Evolutionary conservation across 2,888 invertebrate genomes (phyloP).

Genomic region (Tholera decimalis): DNA sequence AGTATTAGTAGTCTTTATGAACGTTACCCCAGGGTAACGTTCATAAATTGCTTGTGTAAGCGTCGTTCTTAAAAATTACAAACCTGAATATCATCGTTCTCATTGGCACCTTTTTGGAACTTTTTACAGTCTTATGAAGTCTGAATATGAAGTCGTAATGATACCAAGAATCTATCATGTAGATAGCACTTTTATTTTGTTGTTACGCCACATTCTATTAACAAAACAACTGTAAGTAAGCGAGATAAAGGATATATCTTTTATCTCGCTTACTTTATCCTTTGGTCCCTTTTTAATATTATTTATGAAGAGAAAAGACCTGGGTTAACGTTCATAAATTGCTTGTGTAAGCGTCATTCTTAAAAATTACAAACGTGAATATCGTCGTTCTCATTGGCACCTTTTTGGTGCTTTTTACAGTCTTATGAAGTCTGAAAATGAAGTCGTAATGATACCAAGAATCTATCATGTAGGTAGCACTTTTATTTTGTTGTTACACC

Average conservation of each 20-base stretch:
- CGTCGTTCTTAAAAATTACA: slow-evolving; percentile 31
- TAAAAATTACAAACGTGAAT: slow-evolving; percentile 29
- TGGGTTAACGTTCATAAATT: slow-evolving; percentile 32
- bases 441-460: slow-evolving; percentile 39
- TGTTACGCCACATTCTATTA: slow-evolving; percentile 29
- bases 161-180: slow-evolving; percentile 39
- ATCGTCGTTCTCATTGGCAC: neutral
- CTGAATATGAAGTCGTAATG: slow-evolving; percentile 40
- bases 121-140: slow-evolving; percentile 24
- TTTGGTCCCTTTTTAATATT: slow-evolving; percentile 70
- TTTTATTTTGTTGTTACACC: slow-evolving; percentile 37
- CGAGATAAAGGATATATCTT: slow-evolving; percentile 71
- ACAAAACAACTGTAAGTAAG: slow-evolving; percentile 53
- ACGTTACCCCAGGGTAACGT: slow-evolving; percentile 6
- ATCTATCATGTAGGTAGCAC: slow-evolving; percentile 36
- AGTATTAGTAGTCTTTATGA: no score
- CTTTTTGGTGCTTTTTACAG: slow-evolving; percentile 23
- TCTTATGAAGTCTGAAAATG: slow-evolving; percentile 28
- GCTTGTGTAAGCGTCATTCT: slow-evolving; percentile 24
- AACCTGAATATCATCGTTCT: slow-evolving; percentile 9
- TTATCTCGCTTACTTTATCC: slow-evolving; percentile 71
- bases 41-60: slow-evolving; percentile 33
- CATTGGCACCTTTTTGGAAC: slow-evolving; percentile 7
- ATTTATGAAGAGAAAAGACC: slow-evolving; percentile 60
- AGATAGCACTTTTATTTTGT: slow-evolving; percentile 36